Base-by-base conservation (phyloP, 2,888 invertebrate species). In the Oscheius onirici region DNA sequence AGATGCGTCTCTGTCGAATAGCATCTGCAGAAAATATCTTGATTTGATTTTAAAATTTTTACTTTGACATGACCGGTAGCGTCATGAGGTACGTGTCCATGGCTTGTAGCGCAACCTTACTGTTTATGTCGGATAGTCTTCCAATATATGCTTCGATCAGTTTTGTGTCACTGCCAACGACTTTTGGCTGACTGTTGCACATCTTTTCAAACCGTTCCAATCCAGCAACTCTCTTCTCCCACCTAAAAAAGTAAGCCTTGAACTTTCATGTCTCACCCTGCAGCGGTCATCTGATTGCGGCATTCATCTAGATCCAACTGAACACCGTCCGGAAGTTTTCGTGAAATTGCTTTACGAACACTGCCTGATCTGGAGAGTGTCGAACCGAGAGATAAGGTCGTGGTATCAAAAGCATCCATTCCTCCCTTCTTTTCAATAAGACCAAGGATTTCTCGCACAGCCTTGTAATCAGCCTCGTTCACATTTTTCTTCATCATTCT, bases 251-350 rank as follows among this genome's bases (percentile, higher is more conserved):
- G 13, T 1, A 13, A 5, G 6, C 13, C 15, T 28, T 26, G 13
- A 24, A n/a, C 43, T 22, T 3, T 3, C 1, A 15, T 26, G 20
- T 24, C 46, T 26, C 44, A 72, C 73, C 71, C 69, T 17, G 60
- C 49, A 1, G 79, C 79, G 22, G 75, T 51, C 22, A 79, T 65
- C 13, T 79, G 77, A 10, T 73, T 75, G 1, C 79, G 58, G 49
- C 77, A 77, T 65, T 79, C 79, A 66, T 81, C 81, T 15, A 81
- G 65, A 60, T 81, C 81, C 24, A 79, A 24, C 54, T 79, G 79
- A 22, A 79, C 51, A 40, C 74, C 73, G 61, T 81, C 81, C 0
- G 81, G 79, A 24, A 81, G 66, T 51, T 81, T 81, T 2, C 66
- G 34, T 6, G 66, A 54, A 24, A 73, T 75, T 20, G 76, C 71